Percentiles rank a stretch among this genome's conserved stretches.
These are phyloP conservation scores for Phortica variegata DNA, from an alignment of 1,140 invertebrate species.

Conservation along the genomic window DNA sequence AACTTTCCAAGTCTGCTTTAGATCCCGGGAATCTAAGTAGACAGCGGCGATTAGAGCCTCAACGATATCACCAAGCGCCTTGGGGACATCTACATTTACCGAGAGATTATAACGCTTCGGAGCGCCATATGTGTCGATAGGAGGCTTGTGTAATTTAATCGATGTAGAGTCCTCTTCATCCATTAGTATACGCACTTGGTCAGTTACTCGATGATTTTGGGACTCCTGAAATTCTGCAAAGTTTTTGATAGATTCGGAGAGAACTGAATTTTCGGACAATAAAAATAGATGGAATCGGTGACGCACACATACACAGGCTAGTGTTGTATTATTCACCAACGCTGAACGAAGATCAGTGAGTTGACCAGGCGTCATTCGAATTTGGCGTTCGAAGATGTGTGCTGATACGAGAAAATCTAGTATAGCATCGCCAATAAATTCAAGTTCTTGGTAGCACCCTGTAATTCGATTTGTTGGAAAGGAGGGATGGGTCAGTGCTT, in stretches of 20 bases:
- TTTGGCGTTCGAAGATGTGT: constrained; percentile 78
- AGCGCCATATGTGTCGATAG: background rate
- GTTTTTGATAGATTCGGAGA: constrained; percentile 71
- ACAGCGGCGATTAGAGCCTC: constrained; percentile 91
- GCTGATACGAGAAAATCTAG: constrained; percentile 90
- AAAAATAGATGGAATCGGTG: constrained; percentile 77
- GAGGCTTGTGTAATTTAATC: constrained; percentile 22
- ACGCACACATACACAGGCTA: constrained; percentile 86
- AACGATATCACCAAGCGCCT: constrained; percentile 89
- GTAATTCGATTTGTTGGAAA: constrained; percentile 83
- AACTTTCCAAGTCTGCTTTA: constrained; percentile 81
- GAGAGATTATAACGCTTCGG: constrained; percentile 57
- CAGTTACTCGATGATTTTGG: constrained; percentile 66
- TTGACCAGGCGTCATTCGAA: constrained; percentile 73
- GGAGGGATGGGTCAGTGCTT: constrained; percentile 92
- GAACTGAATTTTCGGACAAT: constrained; percentile 63
- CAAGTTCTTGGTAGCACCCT: constrained; percentile 89
- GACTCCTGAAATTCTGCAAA: constrained; percentile 81
- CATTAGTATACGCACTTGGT: constrained; percentile 65
- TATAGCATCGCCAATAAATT: constrained; percentile 95
- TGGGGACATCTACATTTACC: constrained; percentile 85
- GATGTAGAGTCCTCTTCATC: constrained; percentile 65
- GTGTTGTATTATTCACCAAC: constrained; percentile 93
- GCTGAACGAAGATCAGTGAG: constrained; percentile 91
- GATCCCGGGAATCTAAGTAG: constrained; percentile 81